Evolutionary conservation across 1,140 invertebrate species (phyloP).

Genomic region (Drosophila jambulina): DNA sequence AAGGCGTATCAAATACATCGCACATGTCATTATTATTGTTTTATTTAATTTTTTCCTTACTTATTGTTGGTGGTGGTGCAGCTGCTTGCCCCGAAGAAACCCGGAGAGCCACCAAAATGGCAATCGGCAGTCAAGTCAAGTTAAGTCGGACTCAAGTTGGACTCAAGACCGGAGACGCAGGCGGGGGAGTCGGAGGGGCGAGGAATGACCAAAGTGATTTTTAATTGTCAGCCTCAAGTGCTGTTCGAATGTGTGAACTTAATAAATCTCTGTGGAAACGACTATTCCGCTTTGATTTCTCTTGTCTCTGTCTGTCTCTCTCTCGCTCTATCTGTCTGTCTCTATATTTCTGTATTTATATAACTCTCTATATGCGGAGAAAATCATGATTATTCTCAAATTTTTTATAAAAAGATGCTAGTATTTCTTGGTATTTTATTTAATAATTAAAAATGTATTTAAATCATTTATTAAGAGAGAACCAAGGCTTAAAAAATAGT

Average conservation of each 20-base stretch:
- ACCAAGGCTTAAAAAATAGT: neutral
- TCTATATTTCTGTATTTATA: neutral
- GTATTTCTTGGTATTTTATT: neutral
- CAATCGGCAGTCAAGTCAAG: slow-evolving; percentile 58
- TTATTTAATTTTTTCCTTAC: slow-evolving; percentile 1
- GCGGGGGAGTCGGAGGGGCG: neutral
- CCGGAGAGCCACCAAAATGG: slow-evolving; percentile 56
- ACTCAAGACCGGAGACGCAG: neutral
- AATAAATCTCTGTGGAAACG: slow-evolving; percentile 67
- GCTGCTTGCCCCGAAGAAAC: slow-evolving; percentile 32
- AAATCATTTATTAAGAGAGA: neutral
- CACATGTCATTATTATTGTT: slow-evolving; percentile 32
- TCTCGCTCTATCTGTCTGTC: neutral
- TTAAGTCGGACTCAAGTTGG: slow-evolving; percentile 27
- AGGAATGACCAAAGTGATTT: slow-evolving; percentile 66
- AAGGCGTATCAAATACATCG: slow-evolving; percentile 52
- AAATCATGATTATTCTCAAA: neutral
- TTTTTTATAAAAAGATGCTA: neutral
- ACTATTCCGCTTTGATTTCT: slow-evolving; percentile 46
- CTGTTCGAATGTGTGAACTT: slow-evolving; percentile 80
- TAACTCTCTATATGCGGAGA: neutral
- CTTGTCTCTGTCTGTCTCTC: slow-evolving; percentile 27
- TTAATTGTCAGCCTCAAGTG: slow-evolving; percentile 82
- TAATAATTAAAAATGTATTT: neutral
- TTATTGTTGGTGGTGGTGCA: slow-evolving; percentile 10